A percentile compares a stretch with the other conserved stretches of the same genome.
Conservation (phyloP, 2,888 invertebrate genomes). For the Zele albiditarsus region DNA sequence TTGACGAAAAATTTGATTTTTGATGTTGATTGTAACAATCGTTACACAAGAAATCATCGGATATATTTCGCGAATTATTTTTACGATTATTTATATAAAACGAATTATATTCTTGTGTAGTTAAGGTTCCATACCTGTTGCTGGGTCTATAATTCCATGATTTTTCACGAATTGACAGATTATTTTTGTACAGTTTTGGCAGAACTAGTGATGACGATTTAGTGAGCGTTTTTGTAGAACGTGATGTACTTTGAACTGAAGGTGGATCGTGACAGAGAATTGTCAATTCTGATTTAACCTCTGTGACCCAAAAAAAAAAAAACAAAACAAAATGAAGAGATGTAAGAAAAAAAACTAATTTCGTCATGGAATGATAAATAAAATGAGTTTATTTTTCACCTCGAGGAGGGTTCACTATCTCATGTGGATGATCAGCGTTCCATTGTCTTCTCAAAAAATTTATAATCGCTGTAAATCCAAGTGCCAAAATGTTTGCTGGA, state of each 20-base stretch:
- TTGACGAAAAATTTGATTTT: conserved; percentile 9
- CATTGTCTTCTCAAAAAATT: conserved; percentile 70
- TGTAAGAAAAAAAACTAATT: neutral
- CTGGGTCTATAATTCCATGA: conserved; percentile 61
- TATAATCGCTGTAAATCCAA: conserved; percentile 73
- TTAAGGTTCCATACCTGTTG: conserved; percentile 61
- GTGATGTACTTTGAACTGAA: conserved; percentile 38
- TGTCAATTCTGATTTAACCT: conserved; percentile 53
- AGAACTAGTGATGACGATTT: conserved; percentile 37
- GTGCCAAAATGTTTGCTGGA: conserved; percentile 74
- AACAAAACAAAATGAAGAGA: neutral
- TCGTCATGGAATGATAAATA: no score
- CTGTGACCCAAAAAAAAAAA: conserved; percentile 34
- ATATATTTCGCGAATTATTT: neutral
- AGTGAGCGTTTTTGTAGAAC: conserved; percentile 35
- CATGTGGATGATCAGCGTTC: conserved; percentile 65
- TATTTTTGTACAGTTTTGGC: conserved; percentile 37
- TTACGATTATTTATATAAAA: neutral
- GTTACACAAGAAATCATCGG: neutral
- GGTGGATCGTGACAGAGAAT: conserved; percentile 59
- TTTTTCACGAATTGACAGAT: conserved; percentile 51
- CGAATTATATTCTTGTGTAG: neutral
- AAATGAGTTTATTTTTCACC: conserved; percentile 31
- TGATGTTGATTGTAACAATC: neutral
- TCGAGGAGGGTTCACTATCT: conserved; percentile 50